Percentiles rank a stretch among this genome's conserved stretches.
Evolutionary conservation across 2,113 vertebrate species (phyloP).

Genomic region (Nesogale talazaci): DNA sequence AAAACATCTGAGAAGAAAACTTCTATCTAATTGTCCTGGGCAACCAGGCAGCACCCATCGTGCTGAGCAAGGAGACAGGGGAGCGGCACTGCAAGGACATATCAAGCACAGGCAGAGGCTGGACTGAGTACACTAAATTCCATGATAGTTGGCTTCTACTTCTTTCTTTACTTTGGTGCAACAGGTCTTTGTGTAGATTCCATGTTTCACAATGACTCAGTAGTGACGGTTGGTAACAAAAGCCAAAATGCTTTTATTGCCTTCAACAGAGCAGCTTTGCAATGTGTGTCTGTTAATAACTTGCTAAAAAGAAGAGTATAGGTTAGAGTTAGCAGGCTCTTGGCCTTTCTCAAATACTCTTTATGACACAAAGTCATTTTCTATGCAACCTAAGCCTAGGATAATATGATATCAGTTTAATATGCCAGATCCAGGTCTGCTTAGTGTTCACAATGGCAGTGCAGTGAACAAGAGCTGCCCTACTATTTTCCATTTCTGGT

Average conservation of each 20-base stretch:
- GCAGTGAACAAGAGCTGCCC: background rate
- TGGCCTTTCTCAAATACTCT: conserved; percentile 5
- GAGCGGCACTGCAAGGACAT: background rate
- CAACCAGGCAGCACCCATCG: background rate
- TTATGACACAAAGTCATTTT: conserved; percentile 8
- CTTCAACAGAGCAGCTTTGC: conserved; percentile 5
- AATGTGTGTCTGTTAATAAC: background rate
- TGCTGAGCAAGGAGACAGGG: conserved; percentile 45
- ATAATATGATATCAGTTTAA: background rate
- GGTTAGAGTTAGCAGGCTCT: background rate
- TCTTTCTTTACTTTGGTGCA: background rate
- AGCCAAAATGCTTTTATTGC: background rate
- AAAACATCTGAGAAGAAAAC: conserved; percentile 42
- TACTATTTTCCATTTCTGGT: conserved; percentile 31
- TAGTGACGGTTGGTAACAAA: background rate
- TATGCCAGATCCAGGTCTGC: conserved; percentile 11
- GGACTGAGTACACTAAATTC: background rate
- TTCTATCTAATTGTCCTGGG: conserved; percentile 25
- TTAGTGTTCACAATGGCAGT: background rate
- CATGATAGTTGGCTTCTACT: background rate
- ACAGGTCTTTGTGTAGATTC: background rate
- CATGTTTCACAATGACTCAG: background rate
- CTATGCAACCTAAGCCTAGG: background rate
- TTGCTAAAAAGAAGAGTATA: background rate
- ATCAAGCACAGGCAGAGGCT: background rate